These are phyloP conservation scores for Tragopan temminckii DNA, from an alignment of 2,797 vertebrate genomes.

Conservation along the genomic window DNA sequence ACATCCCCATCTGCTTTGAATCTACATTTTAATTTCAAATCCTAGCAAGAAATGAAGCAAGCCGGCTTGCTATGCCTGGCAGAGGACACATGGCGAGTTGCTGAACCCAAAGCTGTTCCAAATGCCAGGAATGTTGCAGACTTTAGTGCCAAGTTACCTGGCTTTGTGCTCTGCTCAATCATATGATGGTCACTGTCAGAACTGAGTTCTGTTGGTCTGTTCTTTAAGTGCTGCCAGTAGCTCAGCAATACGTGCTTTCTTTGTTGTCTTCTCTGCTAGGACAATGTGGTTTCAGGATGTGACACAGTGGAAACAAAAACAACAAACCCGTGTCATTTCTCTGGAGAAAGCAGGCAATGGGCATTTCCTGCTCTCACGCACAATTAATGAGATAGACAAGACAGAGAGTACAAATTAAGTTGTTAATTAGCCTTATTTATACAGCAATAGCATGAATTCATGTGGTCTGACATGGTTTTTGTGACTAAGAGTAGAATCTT, in stretches of 20 bases:
- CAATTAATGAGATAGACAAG: background rate
- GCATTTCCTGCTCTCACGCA: background rate
- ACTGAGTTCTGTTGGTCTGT: background rate
- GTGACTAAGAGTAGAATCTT: background rate
- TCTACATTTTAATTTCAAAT: conserved; percentile 57
- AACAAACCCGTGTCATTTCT: background rate
- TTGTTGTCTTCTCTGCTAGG: background rate
- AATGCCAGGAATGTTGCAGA: background rate
- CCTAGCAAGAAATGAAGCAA: conserved; percentile 25
- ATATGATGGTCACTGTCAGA: background rate
- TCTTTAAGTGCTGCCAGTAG: background rate
- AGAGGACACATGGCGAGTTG: background rate
- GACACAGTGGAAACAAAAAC: background rate
- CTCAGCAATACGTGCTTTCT: accelerated
- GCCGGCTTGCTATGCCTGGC: conserved; percentile 31
- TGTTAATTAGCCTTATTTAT: background rate
- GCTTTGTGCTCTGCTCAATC: background rate
- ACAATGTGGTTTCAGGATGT: background rate
- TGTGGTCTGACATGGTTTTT: background rate
- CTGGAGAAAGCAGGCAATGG: background rate
- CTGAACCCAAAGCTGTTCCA: background rate
- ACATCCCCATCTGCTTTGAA: conserved; percentile 71
- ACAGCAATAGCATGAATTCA: background rate
- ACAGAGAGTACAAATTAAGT: background rate
- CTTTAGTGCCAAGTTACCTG: conserved; percentile 19